Evolutionary conservation across 2,113 vertebrate genomes (phyloP), one percentile per base, ranked within the genome.

Genomic region (Cephalopterus ornatus): DNA sequence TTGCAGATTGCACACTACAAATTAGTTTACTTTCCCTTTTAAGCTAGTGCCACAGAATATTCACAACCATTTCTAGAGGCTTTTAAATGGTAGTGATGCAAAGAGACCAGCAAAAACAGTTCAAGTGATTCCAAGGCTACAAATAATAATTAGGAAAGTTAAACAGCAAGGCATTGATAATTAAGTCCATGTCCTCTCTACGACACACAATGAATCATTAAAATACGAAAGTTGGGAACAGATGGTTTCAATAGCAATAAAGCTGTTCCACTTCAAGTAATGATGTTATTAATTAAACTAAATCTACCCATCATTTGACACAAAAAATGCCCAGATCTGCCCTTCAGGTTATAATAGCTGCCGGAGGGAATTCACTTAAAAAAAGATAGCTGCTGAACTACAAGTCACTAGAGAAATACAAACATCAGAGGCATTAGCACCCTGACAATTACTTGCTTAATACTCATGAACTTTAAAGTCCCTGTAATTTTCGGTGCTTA

Each of bases 201-300:
- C 77, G 87, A 82, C 46, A 87, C 61, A 91, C 61, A 89, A 92
- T 93, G 84, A 96, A 94, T 96, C 83, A 95, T 86, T 94, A 94
- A 94, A 96, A 96, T 94, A 95, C 74, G 81, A 93, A 95, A 88
- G 92, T 39, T 91, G 52, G 70, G 84, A 96, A 78, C 96, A 97
- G 92, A 97, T 97, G 96, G 94, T 89, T 97, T 92, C 93, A 94
- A 91, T 89, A 94, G 88, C 70, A 96, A 97, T 96, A 96, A 91
- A 96, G 92, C 88, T 95, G 66, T 75, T 95, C 91, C 75, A 91
- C 59, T 80, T 85, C 73, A 91, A 80, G 90, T 56, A 82, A 94
- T 77, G 50, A 85, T 82, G 73, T 77, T 87, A 89, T 68, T 92
- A 81, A 75, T 95, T 92, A 95, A 96, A 83, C 66, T 76, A 85